Evolutionary conservation across 1,140 invertebrate species (phyloP).

Genomic region (Scylla paramamosain): DNA sequence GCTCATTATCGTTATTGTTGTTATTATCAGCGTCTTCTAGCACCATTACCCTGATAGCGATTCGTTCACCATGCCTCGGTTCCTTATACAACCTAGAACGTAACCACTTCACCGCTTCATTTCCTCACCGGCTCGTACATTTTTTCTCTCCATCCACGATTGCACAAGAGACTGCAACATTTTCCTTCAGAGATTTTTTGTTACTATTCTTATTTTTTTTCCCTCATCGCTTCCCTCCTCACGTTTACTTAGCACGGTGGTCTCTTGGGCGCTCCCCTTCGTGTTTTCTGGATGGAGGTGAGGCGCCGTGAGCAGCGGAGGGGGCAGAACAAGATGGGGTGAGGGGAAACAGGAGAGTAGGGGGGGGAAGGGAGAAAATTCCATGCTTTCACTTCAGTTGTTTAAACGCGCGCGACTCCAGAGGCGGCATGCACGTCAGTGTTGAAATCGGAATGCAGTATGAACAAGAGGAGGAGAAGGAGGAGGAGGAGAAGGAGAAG

Average conservation of each 20-base stretch:
- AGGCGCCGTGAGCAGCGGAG: not conserved
- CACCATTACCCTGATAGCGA: too few species aligned
- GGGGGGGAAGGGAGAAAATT: not conserved
- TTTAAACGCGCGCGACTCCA: not conserved
- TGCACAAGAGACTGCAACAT: too few species aligned
- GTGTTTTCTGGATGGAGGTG: not conserved
- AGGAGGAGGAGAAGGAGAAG: not conserved
- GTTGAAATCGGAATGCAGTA: not conserved
- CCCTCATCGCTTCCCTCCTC: not conserved
- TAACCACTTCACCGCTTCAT: not conserved
- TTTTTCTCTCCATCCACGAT: too few species aligned
- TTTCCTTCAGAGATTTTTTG: not conserved
- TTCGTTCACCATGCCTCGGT: too few species aligned
- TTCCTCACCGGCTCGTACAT: too few species aligned
- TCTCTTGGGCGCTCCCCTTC: not conserved
- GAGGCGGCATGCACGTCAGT: not conserved
- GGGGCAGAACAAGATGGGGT: too few species aligned
- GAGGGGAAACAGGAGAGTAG: not conserved
- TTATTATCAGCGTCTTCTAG: too few species aligned
- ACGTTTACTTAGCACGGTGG: not conserved
- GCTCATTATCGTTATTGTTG: too few species aligned
- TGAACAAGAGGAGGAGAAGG: not conserved
- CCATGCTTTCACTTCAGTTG: not conserved
- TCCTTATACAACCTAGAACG: too few species aligned
- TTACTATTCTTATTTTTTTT: not conserved